Percentiles rank a stretch among this genome's conserved stretches.
These are phyloP conservation scores for Hirundo rustica DNA, from an alignment of 2,797 vertebrate species.

Conservation along the genomic window DNA sequence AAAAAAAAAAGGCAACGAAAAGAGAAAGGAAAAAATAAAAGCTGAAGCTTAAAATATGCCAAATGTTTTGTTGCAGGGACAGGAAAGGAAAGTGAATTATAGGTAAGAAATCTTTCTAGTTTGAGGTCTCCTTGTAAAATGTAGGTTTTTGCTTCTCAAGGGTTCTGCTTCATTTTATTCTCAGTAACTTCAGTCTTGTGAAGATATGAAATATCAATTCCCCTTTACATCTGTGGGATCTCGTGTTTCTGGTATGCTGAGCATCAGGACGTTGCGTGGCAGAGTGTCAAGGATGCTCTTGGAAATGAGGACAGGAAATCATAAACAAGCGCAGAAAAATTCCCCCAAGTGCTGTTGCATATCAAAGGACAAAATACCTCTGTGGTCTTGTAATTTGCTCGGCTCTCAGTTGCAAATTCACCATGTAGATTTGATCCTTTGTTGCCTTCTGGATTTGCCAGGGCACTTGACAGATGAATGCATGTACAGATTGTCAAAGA, in stretches of 20 bases:
- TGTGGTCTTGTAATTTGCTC: slow-evolving; percentile 1
- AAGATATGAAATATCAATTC: neutral
- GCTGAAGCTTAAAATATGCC: neutral
- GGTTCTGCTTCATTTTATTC: neutral
- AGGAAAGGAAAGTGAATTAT: slow-evolving; percentile 28
- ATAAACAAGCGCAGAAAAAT: neutral
- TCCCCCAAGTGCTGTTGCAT: neutral
- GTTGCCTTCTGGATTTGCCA: slow-evolving; percentile 10
- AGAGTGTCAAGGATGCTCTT: neutral
- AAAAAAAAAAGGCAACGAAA: neutral
- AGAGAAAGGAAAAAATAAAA: neutral
- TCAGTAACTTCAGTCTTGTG: neutral
- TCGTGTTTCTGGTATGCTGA: neutral
- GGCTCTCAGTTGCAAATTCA: slow-evolving; percentile 29
- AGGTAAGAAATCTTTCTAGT: neutral
- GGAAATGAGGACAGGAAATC: neutral
- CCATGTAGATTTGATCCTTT: slow-evolving; percentile 11
- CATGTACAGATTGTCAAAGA: neutral
- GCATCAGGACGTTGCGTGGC: neutral
- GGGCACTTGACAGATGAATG: neutral
- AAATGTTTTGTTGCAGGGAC: neutral
- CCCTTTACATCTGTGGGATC: neutral
- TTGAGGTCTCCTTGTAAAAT: neutral
- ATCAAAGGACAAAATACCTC: neutral
- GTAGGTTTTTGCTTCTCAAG: neutral